These are phyloP conservation scores for Grapholita molesta DNA, from an alignment of 1,140 invertebrate genomes.

Conservation along the genomic window DNA sequence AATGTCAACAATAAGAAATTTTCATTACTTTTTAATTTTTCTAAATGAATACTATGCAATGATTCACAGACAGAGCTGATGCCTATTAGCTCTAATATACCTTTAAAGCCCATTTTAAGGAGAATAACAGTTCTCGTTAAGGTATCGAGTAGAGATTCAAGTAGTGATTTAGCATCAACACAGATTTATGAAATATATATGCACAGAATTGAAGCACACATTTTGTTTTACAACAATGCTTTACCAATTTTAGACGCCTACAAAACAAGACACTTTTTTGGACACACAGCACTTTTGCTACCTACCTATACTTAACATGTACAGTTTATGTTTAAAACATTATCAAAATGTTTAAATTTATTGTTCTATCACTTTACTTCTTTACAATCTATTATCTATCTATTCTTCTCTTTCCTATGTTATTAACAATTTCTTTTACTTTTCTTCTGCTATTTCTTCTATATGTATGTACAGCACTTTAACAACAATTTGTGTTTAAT, in stretches of 20 bases:
- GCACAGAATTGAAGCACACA: constrained; percentile 7
- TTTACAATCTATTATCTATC: background rate
- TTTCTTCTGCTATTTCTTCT: constrained; percentile 16
- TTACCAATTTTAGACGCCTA: background rate
- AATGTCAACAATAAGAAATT: constrained; percentile 4
- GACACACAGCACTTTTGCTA: background rate
- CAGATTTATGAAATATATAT: background rate
- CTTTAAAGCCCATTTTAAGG: constrained; percentile 42
- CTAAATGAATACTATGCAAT: constrained; percentile 22
- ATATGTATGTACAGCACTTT: constrained; percentile 30
- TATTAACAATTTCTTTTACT: constrained; percentile 22
- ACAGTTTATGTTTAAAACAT: constrained; percentile 18
- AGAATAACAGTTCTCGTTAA: constrained; percentile 57
- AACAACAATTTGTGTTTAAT: constrained; percentile 1
- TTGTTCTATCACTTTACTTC: background rate
- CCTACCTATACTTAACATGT: constrained; percentile 12
- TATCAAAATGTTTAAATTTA: constrained; percentile 23
- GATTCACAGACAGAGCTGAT: constrained; percentile 45
- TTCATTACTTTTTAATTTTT: constrained; percentile 4
- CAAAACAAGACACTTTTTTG: constrained; percentile 3
- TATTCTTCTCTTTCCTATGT: constrained; percentile 15
- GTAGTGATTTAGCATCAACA: constrained; percentile 3
- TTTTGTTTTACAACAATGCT: background rate
- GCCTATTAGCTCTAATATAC: constrained; percentile 27
- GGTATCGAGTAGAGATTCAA: constrained; percentile 36